A percentile compares a stretch with the other conserved stretches of the same genome.
These are phyloP conservation scores for Nomada flava DNA, from an alignment of 2,888 invertebrate genomes.

Conservation along the genomic window DNA sequence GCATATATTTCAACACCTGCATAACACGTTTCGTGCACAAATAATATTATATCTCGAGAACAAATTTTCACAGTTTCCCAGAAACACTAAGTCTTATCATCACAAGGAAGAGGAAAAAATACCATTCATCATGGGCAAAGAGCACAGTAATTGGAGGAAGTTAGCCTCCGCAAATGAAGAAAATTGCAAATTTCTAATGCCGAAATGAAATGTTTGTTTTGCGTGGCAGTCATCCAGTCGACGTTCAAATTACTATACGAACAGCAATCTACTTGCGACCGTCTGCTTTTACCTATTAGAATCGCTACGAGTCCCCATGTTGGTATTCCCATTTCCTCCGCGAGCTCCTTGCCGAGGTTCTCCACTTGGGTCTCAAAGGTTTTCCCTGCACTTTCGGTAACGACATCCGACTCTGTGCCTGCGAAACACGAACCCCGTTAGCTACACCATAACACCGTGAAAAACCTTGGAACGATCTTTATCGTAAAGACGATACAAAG, in stretches of 20 bases:
- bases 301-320: slow-evolving; percentile 94
- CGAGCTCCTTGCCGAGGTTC: slow-evolving; percentile 87
- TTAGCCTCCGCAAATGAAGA: background rate
- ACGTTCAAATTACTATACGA: background rate
- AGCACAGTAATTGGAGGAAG: background rate
- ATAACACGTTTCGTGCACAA: no score
- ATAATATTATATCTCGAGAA: no score
- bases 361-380: slow-evolving; percentile 83
- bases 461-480: background rate
- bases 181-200: background rate
- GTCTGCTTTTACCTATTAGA: slow-evolving; percentile 88
- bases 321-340: slow-evolving; percentile 91
- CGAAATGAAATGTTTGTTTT: background rate
- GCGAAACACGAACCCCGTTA: slow-evolving; percentile 7
- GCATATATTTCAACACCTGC: no score
- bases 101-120: background rate
- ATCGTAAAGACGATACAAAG: background rate
- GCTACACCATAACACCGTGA: no score
- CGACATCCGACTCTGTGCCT: slow-evolving; percentile 67
- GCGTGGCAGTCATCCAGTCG: background rate
- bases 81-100: background rate
- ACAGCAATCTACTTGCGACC: background rate
- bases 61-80: no score
- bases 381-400: slow-evolving; percentile 65
- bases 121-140: background rate